Evolutionary conservation across 2,888 invertebrate species (phyloP), one percentile per base, ranked within the genome.

Genomic region (Caradrina clavipalpis): DNA sequence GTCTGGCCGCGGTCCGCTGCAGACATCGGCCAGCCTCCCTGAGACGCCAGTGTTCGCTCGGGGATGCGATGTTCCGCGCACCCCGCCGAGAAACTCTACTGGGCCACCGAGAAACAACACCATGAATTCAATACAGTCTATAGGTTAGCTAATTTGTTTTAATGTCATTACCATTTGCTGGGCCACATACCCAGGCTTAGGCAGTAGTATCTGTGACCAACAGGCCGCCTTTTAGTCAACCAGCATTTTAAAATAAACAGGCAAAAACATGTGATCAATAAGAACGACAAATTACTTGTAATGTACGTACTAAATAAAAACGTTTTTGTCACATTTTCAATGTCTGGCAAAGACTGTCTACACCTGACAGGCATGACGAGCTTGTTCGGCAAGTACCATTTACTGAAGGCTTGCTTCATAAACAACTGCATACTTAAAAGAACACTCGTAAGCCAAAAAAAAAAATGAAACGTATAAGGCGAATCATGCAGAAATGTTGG

Each of bases 41-140:
- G 98, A 98, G 94, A 98, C 98, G 1, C 98, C 98, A 0, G 98
- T 98, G 75, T 98, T 98, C 91, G 98, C 98, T 5, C 96, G 98
- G 81, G 98, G 98, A 83, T 97, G 98, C 93, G 98, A 98, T 92
- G 97, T 98, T 80, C 98, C 98, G 0, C 96, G 98, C 73, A 98
- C 98, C 4, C 98, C 98, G 7, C 98, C 98, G 75, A 96, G 98
- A 75, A 97, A 97, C 73, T 97, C 97, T 1, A 97, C 97, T 50
- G 94, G 97, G 45, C 97, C 97, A 6, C 97, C 97, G 0, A 93
- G 97, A 75, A 97, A 97, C 81, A 97, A 92, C 91, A 97, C 97
- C 17, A 96, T 97, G 93, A 96, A 96, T 86, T 96, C 96, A 67
- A 95, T 96, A 82, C 96, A 96, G 80, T 96, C 96, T 1, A 96